Evolutionary conservation across 2,113 vertebrate species (phyloP).

Genomic region (Prolemur simus): DNA sequence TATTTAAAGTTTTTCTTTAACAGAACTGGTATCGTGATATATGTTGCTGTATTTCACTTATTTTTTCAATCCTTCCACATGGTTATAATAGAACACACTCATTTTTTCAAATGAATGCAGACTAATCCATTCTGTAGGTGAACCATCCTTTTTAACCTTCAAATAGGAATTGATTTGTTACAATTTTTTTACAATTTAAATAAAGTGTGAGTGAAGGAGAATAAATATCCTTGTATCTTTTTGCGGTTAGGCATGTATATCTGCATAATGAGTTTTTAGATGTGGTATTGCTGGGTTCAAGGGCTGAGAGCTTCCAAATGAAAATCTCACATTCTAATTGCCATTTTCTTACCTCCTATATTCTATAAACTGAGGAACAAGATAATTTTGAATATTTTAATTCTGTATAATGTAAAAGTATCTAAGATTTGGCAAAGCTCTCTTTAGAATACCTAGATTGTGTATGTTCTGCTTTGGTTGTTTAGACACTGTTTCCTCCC

Average conservation of each 20-base stretch:
- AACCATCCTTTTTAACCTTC: not conserved
- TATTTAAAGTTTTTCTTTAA: not conserved
- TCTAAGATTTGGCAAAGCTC: not conserved
- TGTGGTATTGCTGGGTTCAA: not conserved
- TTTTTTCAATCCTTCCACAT: not conserved
- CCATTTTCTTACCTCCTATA: not conserved
- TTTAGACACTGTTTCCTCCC: not conserved
- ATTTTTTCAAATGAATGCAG: not conserved
- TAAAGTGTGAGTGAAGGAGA: not conserved
- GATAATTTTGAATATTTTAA: not conserved
- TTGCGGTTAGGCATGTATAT: not conserved
- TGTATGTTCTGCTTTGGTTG: not conserved
- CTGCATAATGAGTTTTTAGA: not conserved
- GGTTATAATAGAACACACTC: not conserved
- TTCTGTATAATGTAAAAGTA: not conserved
- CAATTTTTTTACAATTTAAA: not conserved
- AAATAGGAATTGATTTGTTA: not conserved
- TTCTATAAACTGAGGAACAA: not conserved
- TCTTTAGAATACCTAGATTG: not conserved
- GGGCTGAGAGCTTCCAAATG: not conserved
- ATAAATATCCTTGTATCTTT: not conserved
- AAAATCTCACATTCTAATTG: not conserved
- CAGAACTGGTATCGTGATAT: not conserved
- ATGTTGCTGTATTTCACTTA: not conserved
- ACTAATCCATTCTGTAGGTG: not conserved